Base-by-base conservation (phyloP, 2,888 invertebrate genomes). In the Colostygia pectinataria region DNA sequence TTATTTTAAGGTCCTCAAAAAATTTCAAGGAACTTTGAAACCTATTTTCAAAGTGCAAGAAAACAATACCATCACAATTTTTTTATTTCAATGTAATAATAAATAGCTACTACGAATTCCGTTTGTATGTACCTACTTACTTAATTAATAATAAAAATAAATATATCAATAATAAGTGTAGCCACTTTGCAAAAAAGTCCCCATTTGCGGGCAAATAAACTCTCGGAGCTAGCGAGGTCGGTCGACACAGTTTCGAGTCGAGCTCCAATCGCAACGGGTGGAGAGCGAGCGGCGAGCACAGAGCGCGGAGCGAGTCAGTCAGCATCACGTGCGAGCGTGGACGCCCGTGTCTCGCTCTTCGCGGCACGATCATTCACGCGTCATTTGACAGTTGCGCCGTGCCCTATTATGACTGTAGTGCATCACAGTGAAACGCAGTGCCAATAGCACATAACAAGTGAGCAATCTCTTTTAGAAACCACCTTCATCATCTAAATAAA, bases 321-420 rank as follows among this genome's bases (percentile, higher is more conserved):
- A 85, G 87, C 89, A 86, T 89, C 88, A 85, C 86, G 86, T 80
- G 83, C 76, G 73, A 77, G 77, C 51, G 62, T 76, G 83, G 59
- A 63, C 74, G 83, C 83, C 61, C 59, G 89, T 80, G 75, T 73
- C 48, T 60, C 56, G 62, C 57, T 68, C 55, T 48, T 60, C 59
- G 56, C 58, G 62, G 67, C 56, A 61, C 68, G 66, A 70, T 74
- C 75, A 80, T 79, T 85, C 86, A 84, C 89, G 89, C 88, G 88
- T 77, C 74, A 77, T 74, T 83, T 80, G 81, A 83, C 81, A 83
- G 76, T 81, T 74, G 85, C 82, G 77, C 74, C 77, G 85, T 80
- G 74, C 71, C 69, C 71, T 79, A 78, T 79, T 74, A 83, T 83
- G 83, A 83, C 81, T 77, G 55, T 71, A 74, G 73, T 75, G 79